Conservation (phyloP, 2,797 vertebrate species). For the Fringilla coelebs region DNA sequence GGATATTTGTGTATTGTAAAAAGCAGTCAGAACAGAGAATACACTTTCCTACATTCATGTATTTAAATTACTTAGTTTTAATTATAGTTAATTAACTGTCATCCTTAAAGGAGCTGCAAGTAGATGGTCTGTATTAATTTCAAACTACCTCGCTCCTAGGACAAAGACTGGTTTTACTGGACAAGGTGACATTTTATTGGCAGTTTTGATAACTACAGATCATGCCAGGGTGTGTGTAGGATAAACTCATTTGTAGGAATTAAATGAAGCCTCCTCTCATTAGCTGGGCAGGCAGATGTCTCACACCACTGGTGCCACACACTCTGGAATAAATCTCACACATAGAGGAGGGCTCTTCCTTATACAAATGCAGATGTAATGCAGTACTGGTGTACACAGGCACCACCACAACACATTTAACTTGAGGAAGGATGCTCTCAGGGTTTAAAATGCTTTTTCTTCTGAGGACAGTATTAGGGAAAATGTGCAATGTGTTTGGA, state of each 20-base stretch:
- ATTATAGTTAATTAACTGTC: slow-evolving; percentile 37
- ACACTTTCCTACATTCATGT: background rate
- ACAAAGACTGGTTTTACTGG: background rate
- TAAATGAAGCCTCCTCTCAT: background rate
- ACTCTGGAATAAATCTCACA: background rate
- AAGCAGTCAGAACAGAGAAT: background rate
- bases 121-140: background rate
- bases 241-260: slow-evolving; percentile 4
- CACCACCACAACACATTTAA: background rate
- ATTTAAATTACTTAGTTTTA: slow-evolving; percentile 8
- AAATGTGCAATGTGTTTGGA: background rate
- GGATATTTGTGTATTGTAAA: background rate
- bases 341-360: background rate
- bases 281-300: background rate
- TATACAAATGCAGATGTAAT: slow-evolving; percentile 56
- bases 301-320: background rate
- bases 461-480: background rate
- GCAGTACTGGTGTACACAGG: background rate
- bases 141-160: background rate
- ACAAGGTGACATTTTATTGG: slow-evolving; percentile 4
- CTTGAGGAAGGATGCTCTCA: background rate
- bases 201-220: background rate
- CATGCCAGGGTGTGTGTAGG: background rate
- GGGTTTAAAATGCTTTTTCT: background rate
- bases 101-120: background rate